Evolutionary conservation across 2,797 vertebrate species (phyloP), one percentile per base, ranked within the genome.

Genomic region (Lophotriccus pileatus): DNA sequence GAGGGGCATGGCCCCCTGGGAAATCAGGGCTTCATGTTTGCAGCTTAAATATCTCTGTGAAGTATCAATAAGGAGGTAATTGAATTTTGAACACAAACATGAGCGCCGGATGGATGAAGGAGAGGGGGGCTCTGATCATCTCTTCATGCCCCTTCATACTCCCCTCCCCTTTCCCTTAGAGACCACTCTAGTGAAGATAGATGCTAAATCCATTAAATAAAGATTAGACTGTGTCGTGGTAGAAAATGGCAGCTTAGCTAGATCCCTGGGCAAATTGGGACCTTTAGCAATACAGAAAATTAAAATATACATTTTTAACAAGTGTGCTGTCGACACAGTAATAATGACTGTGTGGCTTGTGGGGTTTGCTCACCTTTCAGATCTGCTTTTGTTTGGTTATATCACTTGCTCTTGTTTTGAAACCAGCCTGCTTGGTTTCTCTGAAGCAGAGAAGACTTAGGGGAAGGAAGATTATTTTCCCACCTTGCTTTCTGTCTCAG

Each of bases 41-140:
- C 99, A 99, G 99, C 99, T 99, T 99, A 99, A 99, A 99, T 99
- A 99, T 99, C 99, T 99, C 98, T 99, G 99, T 99, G 99, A 99
- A 99, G 99, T 99, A 99, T 99, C 99, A 99, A 99, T 99, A 99
- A 99, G 99, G 98, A 99, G 99, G 99, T 99, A 99, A 99, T 99
- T 99, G 99, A 99, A 99, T 99, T 99, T 99, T 99, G 99, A 99
- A 99, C 99, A 99, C 99, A 99, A 99, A 99, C 99, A 99, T 99
- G 99, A 99, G 99, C 97, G 98, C 99, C 97, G 98, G 99, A 98
- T 99, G 98, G 98, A 98, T 99, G 98, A 98, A 98, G 98, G 97
- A 97, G 98, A 98, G 98, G 98, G 94, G 98, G 93, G 94, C 97
- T 97, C 98, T 97, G 95, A 97, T 98, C 97, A 95, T 98, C 98